These are phyloP conservation scores for Theretra japonica DNA, from an alignment of 2,888 invertebrate species.

Conservation along the genomic window DNA sequence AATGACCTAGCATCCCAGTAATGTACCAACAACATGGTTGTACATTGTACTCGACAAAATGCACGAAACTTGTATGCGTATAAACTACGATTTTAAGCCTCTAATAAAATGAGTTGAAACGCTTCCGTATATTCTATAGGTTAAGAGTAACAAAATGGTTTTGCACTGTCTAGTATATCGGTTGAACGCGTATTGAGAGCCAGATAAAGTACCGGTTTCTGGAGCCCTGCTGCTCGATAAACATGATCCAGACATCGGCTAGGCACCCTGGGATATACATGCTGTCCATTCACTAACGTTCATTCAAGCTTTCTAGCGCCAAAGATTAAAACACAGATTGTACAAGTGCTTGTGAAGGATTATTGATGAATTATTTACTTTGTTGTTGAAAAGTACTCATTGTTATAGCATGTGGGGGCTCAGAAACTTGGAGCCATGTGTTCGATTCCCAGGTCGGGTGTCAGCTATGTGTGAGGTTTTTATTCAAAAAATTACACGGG, in stretches of 20 bases:
- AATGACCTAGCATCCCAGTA: neutral
- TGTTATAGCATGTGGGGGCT: no score
- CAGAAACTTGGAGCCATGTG: no score
- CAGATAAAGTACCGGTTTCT: conserved; percentile 59
- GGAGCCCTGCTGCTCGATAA: conserved; percentile 35
- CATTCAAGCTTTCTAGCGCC: conserved; percentile 78
- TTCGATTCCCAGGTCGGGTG: no score
- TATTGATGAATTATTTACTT: neutral
- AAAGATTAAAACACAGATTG: conserved; percentile 51
- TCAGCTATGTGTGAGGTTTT: no score
- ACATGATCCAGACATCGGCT: conserved; percentile 38
- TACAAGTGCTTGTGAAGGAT: neutral
- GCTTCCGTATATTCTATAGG: conserved; percentile 23
- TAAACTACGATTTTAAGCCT: conserved; percentile 9
- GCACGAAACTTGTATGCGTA: neutral
- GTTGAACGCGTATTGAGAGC: conserved; percentile 41
- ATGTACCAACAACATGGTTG: neutral
- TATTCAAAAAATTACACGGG: no score
- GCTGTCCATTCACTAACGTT: conserved; percentile 71
- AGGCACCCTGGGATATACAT: conserved; percentile 40
- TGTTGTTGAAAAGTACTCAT: neutral
- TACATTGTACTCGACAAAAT: neutral
- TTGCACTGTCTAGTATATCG: neutral
- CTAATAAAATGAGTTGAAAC: conserved; percentile 9
- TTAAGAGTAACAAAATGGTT: conserved; percentile 29